A percentile compares a stretch with the other conserved stretches of the same genome.
These are phyloP conservation scores for Semnornis frantzii DNA, from an alignment of 2,113 vertebrate species.

Conservation along the genomic window DNA sequence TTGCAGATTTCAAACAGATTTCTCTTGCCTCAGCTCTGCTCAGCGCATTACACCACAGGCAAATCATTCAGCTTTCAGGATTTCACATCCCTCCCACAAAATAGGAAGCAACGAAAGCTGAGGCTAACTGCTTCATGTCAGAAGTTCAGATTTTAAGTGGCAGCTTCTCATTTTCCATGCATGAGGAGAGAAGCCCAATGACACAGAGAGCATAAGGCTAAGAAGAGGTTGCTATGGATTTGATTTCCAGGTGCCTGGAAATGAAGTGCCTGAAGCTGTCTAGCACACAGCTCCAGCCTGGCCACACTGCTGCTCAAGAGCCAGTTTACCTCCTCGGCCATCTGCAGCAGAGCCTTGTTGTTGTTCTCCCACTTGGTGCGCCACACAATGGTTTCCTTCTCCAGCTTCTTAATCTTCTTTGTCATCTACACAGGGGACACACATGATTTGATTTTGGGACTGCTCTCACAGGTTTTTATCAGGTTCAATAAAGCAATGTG, in stretches of 20 bases:
- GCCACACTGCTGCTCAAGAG: not conserved
- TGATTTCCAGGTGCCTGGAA: not conserved
- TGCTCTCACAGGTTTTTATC: not conserved
- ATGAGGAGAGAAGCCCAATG: not conserved
- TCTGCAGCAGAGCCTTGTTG: conserved; percentile 97
- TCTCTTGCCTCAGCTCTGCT: not conserved
- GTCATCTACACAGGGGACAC: conserved; percentile 86
- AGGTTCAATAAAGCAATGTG: too few species aligned
- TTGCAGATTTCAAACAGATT: not conserved
- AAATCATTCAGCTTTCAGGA: not conserved
- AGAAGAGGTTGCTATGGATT: not conserved
- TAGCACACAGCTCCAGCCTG: not conserved
- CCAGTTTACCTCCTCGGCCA: conserved; percentile 91
- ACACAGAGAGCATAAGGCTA: not conserved
- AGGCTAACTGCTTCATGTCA: not conserved
- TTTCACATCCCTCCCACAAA: not conserved
- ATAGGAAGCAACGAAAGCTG: not conserved
- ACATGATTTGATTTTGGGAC: not conserved
- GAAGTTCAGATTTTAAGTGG: not conserved
- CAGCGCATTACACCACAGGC: not conserved
- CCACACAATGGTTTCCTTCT: conserved; percentile 97
- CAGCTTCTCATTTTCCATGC: not conserved
- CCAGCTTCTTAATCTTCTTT: conserved; percentile 99
- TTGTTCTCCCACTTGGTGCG: conserved; percentile 98
- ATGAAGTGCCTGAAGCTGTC: too few species aligned